Conservation (phyloP, 2,888 invertebrate species). For the Spilosoma lubricipeda region DNA sequence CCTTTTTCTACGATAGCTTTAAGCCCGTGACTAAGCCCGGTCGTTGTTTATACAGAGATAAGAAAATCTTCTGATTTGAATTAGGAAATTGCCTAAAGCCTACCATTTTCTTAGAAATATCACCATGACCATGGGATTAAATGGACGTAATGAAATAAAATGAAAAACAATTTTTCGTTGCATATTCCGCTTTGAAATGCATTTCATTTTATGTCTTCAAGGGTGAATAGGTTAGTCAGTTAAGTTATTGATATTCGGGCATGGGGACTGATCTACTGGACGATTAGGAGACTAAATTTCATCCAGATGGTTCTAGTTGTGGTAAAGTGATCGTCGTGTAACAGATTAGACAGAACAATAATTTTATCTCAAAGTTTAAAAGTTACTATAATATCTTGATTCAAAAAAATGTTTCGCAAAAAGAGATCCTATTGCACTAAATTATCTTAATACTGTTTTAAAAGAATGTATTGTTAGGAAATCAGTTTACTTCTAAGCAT, state of each 20-base stretch:
- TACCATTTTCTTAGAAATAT: slow-evolving; percentile 16
- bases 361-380: too few species aligned
- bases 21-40: slow-evolving; percentile 49
- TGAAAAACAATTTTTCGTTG: not conserved
- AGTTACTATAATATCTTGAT: too few species aligned
- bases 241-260: too few species aligned
- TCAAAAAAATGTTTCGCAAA: too few species aligned
- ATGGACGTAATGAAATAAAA: not conserved
- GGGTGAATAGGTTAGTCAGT: too few species aligned
- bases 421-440: too few species aligned
- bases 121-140: not conserved
- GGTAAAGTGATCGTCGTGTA: too few species aligned
- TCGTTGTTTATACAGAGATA: slow-evolving; percentile 63
- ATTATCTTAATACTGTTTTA: not conserved
- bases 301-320: too few species aligned
- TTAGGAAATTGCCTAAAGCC: slow-evolving; percentile 67
- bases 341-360: too few species aligned
- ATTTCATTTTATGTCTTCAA: too few species aligned
- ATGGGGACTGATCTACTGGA: too few species aligned
- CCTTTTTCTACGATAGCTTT: slow-evolving; percentile 44
- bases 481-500: not conserved
- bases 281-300: too few species aligned
- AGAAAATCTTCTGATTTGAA: slow-evolving; percentile 68
- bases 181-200: not conserved
- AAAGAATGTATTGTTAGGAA: not conserved